Percentiles rank a stretch among this genome's conserved stretches.
phyloP scores from a whole-genome alignment of 2,888 invertebrate species.

The Tachina lurida region DNA sequence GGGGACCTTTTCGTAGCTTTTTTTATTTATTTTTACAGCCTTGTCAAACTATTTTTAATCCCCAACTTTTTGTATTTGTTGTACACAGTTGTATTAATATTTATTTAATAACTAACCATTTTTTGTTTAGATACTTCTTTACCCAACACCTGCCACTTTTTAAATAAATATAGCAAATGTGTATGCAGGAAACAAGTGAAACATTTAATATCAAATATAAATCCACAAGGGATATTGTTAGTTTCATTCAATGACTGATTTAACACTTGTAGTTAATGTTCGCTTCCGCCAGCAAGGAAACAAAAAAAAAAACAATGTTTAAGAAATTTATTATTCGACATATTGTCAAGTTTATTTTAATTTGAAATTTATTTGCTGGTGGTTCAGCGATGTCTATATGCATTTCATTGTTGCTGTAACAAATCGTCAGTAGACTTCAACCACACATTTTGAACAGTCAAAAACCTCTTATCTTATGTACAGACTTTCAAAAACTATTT shows the following conservation, averaged over 20 bases:
- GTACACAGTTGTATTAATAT: slow-evolving; percentile 17
- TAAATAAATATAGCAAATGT: background rate
- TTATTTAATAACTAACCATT: slow-evolving; percentile 8
- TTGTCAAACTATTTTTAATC: slow-evolving; percentile 28
- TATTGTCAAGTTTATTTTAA: no score
- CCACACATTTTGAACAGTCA: no score
- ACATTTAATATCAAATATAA: background rate
- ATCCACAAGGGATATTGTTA: background rate
- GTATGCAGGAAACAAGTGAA: background rate
- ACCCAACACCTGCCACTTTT: slow-evolving; percentile 30
- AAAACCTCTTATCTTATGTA: no score
- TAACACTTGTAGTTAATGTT: background rate
- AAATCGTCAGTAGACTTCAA: no score
- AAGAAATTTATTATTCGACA: no score
- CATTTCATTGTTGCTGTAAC: no score
- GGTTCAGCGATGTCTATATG: no score
- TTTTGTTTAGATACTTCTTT: slow-evolving; percentile 6
- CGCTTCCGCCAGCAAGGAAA: background rate
- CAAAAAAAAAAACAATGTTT: no score
- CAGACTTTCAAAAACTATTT: no score
- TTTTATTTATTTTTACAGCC: slow-evolving; percentile 18
- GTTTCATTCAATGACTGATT: background rate
- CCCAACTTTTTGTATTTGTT: background rate
- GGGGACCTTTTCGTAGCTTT: background rate
- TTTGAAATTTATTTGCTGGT: no score